phyloP scores from a whole-genome alignment of 2,888 invertebrate genomes.

The Antitype chi region DNA sequence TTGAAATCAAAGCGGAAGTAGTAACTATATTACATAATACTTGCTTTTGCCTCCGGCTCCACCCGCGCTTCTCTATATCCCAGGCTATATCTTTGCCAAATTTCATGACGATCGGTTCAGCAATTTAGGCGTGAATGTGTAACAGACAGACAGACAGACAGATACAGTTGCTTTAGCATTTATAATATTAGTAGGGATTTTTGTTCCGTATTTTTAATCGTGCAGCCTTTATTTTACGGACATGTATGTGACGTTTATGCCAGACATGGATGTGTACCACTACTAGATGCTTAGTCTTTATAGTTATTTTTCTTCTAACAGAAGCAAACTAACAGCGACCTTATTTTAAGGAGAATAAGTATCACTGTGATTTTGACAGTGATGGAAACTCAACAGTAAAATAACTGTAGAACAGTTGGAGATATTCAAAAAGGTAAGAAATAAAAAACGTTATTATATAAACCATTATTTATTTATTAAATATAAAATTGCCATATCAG shows the following conservation, averaged over 20 bases:
- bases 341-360: not conserved
- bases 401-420: not conserved
- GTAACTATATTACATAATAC: not conserved
- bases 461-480: conserved; percentile 86
- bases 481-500: conserved; percentile 87
- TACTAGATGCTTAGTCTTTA: not conserved
- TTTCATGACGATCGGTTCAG: no score
- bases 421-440: conserved; percentile 23
- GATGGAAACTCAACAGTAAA: not conserved
- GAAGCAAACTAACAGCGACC: not conserved
- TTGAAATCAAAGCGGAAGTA: not conserved
- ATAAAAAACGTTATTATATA: conserved; percentile 72
- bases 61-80: no score
- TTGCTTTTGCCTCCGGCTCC: no score
- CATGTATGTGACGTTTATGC: not conserved
- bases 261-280: no score
- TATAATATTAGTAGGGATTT: not conserved
- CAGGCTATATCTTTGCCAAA: no score
- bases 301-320: not conserved
- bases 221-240: not conserved
- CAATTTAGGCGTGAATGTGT: no score
- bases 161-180: no score
- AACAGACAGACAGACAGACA: no score
- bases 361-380: not conserved
- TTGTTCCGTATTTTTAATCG: not conserved